Evolutionary conservation across 1,140 invertebrate genomes (phyloP), one percentile per base, ranked within the genome.

Genomic region (Heliconius melpomene): DNA sequence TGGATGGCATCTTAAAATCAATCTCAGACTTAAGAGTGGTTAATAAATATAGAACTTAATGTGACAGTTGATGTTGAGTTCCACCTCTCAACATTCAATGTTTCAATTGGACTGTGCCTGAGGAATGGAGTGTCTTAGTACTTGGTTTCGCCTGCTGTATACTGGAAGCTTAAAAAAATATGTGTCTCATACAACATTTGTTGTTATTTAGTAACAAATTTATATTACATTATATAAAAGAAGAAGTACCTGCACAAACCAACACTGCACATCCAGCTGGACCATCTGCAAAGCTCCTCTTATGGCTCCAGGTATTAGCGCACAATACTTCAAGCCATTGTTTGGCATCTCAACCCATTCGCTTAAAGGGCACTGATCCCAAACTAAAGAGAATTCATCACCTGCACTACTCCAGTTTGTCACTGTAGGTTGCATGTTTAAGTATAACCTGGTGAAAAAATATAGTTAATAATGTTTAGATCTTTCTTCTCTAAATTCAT

Each of bases 311-410:
- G 98, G 98, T 52, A 99, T 95, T 72, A 99, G 96, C 91, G 99
- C 99, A 83, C 98, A 99, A 92, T 99, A 99, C 88, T 98, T 98
- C 1, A 99, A 95, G 72, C 98, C 95, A 89, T 99, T 98, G 11
- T 98, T 98, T 7, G 99, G 99, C 84, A 99, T 95, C 95, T 99
- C 99, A 7, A 99, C 99, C 96, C 99, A 99, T 93, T 99, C 99
- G n/a, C 98, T 98, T 20, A 99, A 92, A 0, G 99, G 99, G 95
- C 99, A 99, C 50, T 97, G 96, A 83, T 99, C 99, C 91, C 99
- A 97, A 1, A 98, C 96, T 5, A 99, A 95, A 1, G 99, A 99
- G 95, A 99, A 99, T 95, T 99, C 99, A 95, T 99, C 98, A 7
- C 97, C 98, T 9, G 97, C 96, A 73, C 97, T 95, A 86, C 97